A percentile compares a stretch with the other conserved stretches of the same genome.
Conservation (phyloP, 2,113 vertebrate species). For the Pseudorectes ferrugineus region DNA sequence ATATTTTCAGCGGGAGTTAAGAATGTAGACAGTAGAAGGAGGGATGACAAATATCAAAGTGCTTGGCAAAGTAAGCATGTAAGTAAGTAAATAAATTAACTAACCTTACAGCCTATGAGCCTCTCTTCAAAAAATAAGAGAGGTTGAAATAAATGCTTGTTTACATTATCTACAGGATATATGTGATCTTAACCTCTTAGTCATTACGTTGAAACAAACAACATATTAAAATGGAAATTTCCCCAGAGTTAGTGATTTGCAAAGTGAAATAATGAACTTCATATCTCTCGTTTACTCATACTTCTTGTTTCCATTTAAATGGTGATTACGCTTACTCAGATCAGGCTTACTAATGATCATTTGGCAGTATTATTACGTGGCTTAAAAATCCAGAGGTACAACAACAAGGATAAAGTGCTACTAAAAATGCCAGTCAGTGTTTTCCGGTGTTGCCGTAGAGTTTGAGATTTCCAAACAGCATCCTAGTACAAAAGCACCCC, state of each 20-base stretch:
- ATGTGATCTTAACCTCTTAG: slow-evolving; percentile 3
- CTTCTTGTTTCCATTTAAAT: slow-evolving; percentile 27
- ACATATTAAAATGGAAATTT: slow-evolving; percentile 40
- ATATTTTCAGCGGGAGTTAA: too few species aligned
- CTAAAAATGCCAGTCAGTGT: neutral
- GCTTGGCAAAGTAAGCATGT: neutral
- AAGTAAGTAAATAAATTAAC: neutral
- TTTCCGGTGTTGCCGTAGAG: neutral
- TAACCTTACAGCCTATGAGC: neutral
- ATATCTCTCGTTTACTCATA: neutral
- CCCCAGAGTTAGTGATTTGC: slow-evolving; percentile 16
- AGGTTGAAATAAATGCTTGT: neutral
- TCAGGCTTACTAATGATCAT: neutral
- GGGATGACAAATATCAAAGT: neutral
- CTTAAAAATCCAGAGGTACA: slow-evolving; percentile 26
- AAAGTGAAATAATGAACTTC: slow-evolving; percentile 51
- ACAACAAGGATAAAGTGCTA: neutral
- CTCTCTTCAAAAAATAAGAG: neutral
- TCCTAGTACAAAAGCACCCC: neutral
- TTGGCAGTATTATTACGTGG: neutral
- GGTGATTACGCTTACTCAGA: neutral
- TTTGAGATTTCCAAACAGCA: neutral
- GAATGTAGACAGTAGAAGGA: neutral
- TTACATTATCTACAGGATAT: slow-evolving; percentile 24
- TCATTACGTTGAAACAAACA: neutral